Conservation (phyloP, 2,797 vertebrate genomes). For the Siniperca scherzeri region DNA sequence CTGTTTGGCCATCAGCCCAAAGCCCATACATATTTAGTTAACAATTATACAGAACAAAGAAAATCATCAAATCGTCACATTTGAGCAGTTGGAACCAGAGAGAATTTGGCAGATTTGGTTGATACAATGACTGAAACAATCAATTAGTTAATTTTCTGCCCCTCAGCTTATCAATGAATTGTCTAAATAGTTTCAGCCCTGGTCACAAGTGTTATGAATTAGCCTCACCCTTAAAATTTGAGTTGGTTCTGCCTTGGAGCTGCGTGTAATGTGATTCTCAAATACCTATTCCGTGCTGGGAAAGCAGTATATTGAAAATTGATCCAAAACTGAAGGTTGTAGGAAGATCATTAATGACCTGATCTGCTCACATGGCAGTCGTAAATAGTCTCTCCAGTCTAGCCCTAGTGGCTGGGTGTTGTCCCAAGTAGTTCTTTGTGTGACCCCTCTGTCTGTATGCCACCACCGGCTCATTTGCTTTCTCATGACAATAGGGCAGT, state of each 20-base stretch:
- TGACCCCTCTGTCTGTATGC: slow-evolving; percentile 24
- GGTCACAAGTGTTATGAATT: neutral
- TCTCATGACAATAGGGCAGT: slow-evolving; percentile 36
- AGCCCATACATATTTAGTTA: neutral
- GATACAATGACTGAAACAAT: neutral
- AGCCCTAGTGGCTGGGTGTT: slow-evolving; percentile 27
- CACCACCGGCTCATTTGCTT: slow-evolving; percentile 47
- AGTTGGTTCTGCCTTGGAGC: neutral
- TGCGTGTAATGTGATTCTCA: neutral
- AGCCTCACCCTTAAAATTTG: neutral
- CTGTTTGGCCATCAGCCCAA: neutral
- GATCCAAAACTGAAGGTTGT: slow-evolving; percentile 23
- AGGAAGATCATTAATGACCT: neutral
- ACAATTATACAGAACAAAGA: neutral
- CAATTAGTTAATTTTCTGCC: neutral
- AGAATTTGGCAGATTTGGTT: neutral
- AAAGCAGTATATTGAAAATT: slow-evolving; percentile 12
- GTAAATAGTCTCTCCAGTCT: slow-evolving; percentile 12
- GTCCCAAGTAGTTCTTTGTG: slow-evolving; percentile 45
- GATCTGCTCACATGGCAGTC: slow-evolving; percentile 4
- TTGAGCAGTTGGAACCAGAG: neutral
- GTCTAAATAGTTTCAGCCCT: neutral
- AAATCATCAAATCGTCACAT: neutral
- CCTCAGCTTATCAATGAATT: neutral
- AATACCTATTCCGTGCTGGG: neutral